phyloP scores from a whole-genome alignment of 2,888 invertebrate species.

The Malthinus flaveolus region DNA sequence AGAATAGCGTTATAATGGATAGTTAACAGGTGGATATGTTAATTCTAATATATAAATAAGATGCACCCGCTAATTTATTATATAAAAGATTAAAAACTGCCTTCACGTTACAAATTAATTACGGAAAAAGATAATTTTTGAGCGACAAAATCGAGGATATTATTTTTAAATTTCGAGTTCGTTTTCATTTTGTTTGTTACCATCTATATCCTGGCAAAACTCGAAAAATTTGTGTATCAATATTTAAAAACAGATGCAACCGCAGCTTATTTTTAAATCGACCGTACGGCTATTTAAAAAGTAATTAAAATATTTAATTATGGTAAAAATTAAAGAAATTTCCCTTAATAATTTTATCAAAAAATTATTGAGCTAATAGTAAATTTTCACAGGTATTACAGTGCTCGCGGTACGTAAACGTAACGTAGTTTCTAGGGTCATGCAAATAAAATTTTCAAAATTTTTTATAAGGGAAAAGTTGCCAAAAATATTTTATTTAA shows the following conservation, averaged over 20 bases:
- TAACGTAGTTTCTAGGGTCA: too few species aligned
- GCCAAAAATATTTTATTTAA: too few species aligned
- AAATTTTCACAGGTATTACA: too few species aligned
- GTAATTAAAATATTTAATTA: neutral
- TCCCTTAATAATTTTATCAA: too few species aligned
- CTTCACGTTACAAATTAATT: constrained; percentile 3
- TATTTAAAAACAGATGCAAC: constrained; percentile 11
- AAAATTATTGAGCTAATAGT: too few species aligned
- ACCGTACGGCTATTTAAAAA: neutral
- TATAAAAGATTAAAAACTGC: neutral
- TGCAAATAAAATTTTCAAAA: too few species aligned
- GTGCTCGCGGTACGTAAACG: too few species aligned
- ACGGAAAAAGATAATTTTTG: neutral
- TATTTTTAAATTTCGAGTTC: constrained; percentile 15
- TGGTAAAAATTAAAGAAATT: too few species aligned
- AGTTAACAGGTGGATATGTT: constrained; percentile 10
- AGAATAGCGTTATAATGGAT: neutral
- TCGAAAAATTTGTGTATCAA: constrained; percentile 10
- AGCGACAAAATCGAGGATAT: constrained; percentile 2
- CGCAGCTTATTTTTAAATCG: constrained; percentile 14
- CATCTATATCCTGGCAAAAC: constrained; percentile 9
- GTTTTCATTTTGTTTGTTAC: constrained; percentile 8
- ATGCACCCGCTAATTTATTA: constrained; percentile 11
- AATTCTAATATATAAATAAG: constrained; percentile 7
- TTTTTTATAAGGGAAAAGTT: too few species aligned